Evolutionary conservation across 1,140 invertebrate genomes (phyloP).

Genomic region (Nomia melanderi): DNA sequence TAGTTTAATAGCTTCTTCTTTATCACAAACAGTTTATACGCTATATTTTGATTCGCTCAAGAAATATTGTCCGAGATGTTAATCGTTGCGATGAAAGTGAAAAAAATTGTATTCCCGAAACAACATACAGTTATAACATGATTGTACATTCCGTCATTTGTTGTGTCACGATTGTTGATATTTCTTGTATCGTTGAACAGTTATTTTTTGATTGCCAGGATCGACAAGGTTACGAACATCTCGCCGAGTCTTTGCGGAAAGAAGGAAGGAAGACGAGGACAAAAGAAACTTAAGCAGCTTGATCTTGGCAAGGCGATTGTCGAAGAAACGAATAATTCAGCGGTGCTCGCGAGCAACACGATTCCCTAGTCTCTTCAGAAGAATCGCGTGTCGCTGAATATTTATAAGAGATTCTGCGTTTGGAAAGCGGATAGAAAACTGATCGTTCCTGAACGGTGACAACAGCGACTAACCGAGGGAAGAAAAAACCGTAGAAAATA

Average conservation of each 20-base stretch:
- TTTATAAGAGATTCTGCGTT: conserved; percentile 2
- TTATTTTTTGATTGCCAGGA: conserved; percentile 16
- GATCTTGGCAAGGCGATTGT: background rate
- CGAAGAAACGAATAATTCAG: background rate
- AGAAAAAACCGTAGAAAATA: background rate
- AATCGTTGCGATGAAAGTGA: too few species aligned
- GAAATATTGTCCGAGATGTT: too few species aligned
- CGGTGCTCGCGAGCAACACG: background rate
- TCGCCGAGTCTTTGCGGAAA: background rate
- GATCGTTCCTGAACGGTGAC: conserved; percentile 1
- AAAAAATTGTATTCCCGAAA: background rate
- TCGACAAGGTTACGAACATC: conserved; percentile 3
- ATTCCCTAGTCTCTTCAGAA: background rate
- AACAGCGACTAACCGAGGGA: background rate
- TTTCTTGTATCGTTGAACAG: background rate
- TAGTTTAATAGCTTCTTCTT: background rate
- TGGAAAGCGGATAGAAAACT: background rate
- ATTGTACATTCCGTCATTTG: background rate
- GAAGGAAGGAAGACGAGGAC: background rate
- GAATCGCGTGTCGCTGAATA: conserved; percentile 11
- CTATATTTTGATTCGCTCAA: too few species aligned
- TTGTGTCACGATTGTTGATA: background rate
- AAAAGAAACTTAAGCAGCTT: background rate
- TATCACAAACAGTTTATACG: too few species aligned
- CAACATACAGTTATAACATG: background rate